Evolutionary conservation across 2,113 vertebrate species (phyloP), one percentile per base, ranked within the genome.

Genomic region (Bubo bubo): DNA sequence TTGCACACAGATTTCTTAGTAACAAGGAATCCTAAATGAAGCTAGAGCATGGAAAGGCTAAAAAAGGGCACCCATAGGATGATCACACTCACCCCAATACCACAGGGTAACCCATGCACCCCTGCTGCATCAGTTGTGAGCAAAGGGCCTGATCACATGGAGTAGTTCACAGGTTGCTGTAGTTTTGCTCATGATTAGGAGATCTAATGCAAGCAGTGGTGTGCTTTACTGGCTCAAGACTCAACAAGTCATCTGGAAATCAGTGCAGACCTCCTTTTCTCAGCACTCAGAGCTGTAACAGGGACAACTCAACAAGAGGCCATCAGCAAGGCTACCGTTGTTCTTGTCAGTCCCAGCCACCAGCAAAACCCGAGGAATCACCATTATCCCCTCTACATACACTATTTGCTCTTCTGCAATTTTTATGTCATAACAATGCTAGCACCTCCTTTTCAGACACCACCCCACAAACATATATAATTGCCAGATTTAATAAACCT

Each of bases 51-150:
- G 13, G 68, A 47, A 53, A 47, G 23, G 35, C 21, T 76, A 26
- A 19, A 13, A 66, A 60, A 37, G 22, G 27, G 34, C 37, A 13
- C 20, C 70, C 7, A 27, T 24, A 39, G 39, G 4, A 14, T 1
- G 13, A 30, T 10, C 41, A 30, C 39, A 12, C 20, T 15, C 23
- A 23, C 8, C 50, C 60, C 15, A 7, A 1, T 30, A 24, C 64
- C 34, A 7, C 4, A 2, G 26, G 52, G 12, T 2, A 37, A 18
- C 26, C 12, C 34, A 3, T 0, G 7, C 55, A 27, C 20, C 26
- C 9, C 5, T 32, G 3, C 14, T 11, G 7, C 18, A 0, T 9
- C 4, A 18, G 7, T 7, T 39, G 35, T 34, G 28, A 87, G 55
- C 59, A 79, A 18, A 82, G 58, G 56, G 37, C 9, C n/a, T 14